phyloP scores from a whole-genome alignment of 2,113 vertebrate species.

The Colossoma macropomum region DNA sequence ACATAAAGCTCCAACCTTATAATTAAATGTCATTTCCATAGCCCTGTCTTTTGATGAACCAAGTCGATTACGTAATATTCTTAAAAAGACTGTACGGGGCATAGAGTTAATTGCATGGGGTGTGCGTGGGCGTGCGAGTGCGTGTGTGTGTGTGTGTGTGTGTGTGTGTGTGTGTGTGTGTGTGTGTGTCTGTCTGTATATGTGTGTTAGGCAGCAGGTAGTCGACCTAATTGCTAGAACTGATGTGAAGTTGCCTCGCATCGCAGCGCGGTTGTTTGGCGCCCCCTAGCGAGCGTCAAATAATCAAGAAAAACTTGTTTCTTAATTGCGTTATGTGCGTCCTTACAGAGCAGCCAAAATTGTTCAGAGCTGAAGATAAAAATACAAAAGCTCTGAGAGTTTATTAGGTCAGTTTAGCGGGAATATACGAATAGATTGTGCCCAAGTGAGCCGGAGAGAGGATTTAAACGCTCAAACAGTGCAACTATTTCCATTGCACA shows the following conservation, averaged over 20 bases:
- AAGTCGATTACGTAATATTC: conserved; percentile 35
- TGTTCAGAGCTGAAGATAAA: neutral
- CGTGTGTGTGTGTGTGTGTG: conserved; percentile 6
- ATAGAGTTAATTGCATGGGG: conserved; percentile 42
- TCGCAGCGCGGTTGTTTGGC: conserved; percentile 68
- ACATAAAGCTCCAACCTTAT: conserved; percentile 25
- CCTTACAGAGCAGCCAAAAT: neutral
- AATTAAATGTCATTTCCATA: conserved; percentile 44
- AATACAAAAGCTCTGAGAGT: neutral
- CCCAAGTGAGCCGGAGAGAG: neutral
- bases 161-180: neutral
- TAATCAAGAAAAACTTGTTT: conserved; percentile 36
- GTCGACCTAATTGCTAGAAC: conserved; percentile 52
- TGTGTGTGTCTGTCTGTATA: conserved; percentile 4
- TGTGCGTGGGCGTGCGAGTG: conserved; percentile 15
- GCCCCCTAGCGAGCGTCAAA: conserved; percentile 72
- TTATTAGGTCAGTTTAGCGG: too few relatives aligned
- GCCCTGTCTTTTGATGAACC: conserved; percentile 33
- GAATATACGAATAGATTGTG: too few relatives aligned
- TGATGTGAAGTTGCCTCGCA: conserved; percentile 15
- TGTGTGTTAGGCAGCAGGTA: conserved; percentile 36
- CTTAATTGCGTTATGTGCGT: neutral
- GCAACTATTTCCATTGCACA: conserved; percentile 68
- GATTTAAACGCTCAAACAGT: neutral
- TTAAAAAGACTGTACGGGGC: conserved; percentile 37